Conservation (phyloP, 92 coral and sea anemone genomes). For the Palythoa caribaeorum region DNA sequence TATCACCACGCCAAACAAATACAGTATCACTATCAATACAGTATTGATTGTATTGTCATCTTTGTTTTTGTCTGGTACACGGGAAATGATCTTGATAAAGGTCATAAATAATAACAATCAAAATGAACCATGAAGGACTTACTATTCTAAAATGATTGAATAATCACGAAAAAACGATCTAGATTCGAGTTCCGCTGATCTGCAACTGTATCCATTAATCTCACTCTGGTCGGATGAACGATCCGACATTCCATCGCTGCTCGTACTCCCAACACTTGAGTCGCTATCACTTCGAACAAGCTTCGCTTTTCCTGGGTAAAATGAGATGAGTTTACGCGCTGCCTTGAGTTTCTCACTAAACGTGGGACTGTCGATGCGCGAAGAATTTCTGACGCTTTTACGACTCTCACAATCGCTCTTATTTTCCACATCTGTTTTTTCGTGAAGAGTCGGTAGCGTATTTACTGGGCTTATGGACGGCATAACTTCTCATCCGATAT, state of each 20-base stretch:
- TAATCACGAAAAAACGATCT: constrained; percentile 79
- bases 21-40: no score
- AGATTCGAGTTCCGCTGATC: constrained; percentile 58
- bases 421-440: constrained; percentile 26
- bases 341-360: constrained; percentile 78
- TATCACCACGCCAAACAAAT: no score
- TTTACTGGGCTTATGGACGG: constrained; percentile 70
- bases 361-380: constrained; percentile 58
- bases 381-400: constrained; percentile 51
- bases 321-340: constrained; percentile 75
- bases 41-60: neutral
- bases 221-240: constrained; percentile 19
- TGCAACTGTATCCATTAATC: constrained; percentile 29
- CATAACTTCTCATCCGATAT: constrained; percentile 37
- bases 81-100: neutral
- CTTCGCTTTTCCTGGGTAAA: constrained; percentile 65
- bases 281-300: constrained; percentile 58
- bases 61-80: neutral
- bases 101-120: neutral
- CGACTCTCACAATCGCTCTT: neutral
- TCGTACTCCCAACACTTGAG: constrained; percentile 6
- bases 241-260: constrained; percentile 34
- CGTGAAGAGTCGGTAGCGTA: constrained; percentile 20
- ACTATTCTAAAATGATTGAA: constrained; percentile 86
- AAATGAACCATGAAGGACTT: constrained; percentile 46